Evolutionary conservation across 1,140 invertebrate genomes (phyloP).

Genomic region (Periplaneta americana): DNA sequence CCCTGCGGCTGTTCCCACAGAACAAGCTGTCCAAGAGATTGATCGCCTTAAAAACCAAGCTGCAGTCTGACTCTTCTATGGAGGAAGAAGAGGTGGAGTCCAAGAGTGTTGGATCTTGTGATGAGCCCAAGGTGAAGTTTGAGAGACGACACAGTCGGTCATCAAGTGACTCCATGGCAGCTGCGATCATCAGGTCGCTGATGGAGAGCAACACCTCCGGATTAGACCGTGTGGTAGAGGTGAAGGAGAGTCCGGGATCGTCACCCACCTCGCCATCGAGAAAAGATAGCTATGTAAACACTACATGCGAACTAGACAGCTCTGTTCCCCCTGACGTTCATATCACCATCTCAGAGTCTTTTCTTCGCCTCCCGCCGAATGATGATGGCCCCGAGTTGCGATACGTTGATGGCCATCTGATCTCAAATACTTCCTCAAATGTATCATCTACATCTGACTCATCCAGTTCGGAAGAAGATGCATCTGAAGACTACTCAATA

Average conservation of each 20-base stretch:
- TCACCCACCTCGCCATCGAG: conserved; percentile 15
- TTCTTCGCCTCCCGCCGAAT: background rate
- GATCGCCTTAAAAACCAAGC: conserved; percentile 38
- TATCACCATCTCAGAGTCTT: conserved; percentile 2
- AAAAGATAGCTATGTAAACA: background rate
- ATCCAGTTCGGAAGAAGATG: conserved; percentile 19
- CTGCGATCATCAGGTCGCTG: conserved; percentile 16
- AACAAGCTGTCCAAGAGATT: conserved; percentile 42
- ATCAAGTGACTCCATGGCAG: conserved; percentile 9
- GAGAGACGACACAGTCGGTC: background rate
- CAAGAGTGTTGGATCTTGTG: background rate
- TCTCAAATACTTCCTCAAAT: conserved; percentile 18
- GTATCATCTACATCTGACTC: conserved; percentile 19
- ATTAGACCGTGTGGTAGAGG: conserved; percentile 12
- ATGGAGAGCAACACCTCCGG: conserved; percentile 14
- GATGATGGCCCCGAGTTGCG: conserved; percentile 1
- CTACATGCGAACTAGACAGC: background rate
- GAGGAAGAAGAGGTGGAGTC: conserved; percentile 33
- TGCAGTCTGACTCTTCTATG: conserved; percentile 31
- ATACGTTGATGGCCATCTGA: conserved; percentile 21
- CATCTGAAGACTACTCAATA: conserved; percentile 6
- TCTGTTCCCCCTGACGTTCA: background rate
- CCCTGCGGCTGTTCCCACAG: conserved; percentile 34
- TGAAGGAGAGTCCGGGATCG: conserved; percentile 13
- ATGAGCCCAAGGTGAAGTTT: background rate